These are phyloP conservation scores for Lepidocyrtoides sp. DNA, from an alignment of 2,888 invertebrate genomes.

Conservation along the genomic window DNA sequence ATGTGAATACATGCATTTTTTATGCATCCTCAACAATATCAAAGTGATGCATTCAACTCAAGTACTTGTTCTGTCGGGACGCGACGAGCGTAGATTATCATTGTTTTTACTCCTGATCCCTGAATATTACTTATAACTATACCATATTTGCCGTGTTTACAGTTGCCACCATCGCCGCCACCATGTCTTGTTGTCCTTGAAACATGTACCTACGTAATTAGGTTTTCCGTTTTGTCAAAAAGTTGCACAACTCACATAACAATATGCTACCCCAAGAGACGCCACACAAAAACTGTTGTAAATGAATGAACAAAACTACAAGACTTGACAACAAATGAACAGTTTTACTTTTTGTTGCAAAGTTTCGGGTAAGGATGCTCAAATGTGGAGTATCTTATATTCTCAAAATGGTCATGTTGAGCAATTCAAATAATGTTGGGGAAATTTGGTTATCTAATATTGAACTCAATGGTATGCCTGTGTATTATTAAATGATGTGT, in stretches of 20 bases:
- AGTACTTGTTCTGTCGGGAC: too few relatives aligned
- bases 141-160: too few relatives aligned
- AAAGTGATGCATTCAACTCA: not conserved
- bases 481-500: slow-evolving; percentile 22
- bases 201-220: not conserved
- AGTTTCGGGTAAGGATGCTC: slow-evolving; percentile 8
- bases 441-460: not conserved
- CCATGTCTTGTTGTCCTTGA: not conserved
- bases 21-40: not conserved
- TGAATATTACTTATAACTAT: too few relatives aligned
- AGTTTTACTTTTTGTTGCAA: not conserved
- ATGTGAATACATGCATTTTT: not conserved
- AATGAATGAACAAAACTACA: slow-evolving; percentile 23
- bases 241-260: not conserved
- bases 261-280: slow-evolving; percentile 34
- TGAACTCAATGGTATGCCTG: not conserved
- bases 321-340: slow-evolving; percentile 12
- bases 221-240: slow-evolving; percentile 15
- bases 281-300: slow-evolving; percentile 13
- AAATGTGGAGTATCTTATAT: not conserved
- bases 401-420: not conserved
- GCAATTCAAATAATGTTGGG: slow-evolving; percentile 11
- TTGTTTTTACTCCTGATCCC: too few relatives aligned
- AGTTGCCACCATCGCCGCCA: too few relatives aligned
- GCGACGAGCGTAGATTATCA: too few relatives aligned